A percentile compares a stretch with the other conserved stretches of the same genome.
phyloP scores from a whole-genome alignment of 2,888 invertebrate genomes.

The Gastracanthus pulcherrimus region DNA sequence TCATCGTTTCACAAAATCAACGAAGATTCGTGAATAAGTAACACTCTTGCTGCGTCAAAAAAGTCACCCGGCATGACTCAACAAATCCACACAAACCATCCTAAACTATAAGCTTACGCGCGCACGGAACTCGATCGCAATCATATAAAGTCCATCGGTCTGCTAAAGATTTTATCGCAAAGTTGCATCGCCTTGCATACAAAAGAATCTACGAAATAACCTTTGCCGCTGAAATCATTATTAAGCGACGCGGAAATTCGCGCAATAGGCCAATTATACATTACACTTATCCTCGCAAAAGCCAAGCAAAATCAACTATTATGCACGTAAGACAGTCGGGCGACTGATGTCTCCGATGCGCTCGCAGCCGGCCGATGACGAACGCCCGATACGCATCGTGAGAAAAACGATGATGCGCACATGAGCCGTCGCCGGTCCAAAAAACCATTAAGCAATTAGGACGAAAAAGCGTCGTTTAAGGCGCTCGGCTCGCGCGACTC shows the following conservation, averaged over 20 bases:
- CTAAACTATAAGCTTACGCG: too few species aligned
- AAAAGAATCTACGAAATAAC: too few species aligned
- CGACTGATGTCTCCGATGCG: not conserved
- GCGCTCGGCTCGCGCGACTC: not conserved
- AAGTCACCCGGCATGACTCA: too few species aligned
- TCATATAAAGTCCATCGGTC: not conserved
- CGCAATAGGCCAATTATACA: not conserved
- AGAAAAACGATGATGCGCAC: constrained; percentile 46
- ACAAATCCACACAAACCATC: too few species aligned
- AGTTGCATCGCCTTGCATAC: not conserved
- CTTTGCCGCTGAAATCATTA: not conserved
- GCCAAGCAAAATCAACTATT: too few species aligned
- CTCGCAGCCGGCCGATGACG: not conserved
- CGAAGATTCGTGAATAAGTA: too few species aligned
- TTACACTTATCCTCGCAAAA: too few species aligned
- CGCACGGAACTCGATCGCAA: too few species aligned
- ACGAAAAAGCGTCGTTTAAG: constrained; percentile 40
- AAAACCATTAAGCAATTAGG: constrained; percentile 54
- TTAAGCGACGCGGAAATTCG: not conserved
- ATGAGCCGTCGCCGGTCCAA: constrained; percentile 41
- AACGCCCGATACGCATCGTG: constrained; percentile 38
- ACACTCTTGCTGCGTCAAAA: too few species aligned
- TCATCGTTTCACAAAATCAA: too few species aligned
- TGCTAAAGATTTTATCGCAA: not conserved
- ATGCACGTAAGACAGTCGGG: not conserved